A percentile compares a stretch with the other conserved stretches of the same genome.
phyloP scores from a whole-genome alignment of 1,140 invertebrate species.

The Apocrypta bakeri region DNA sequence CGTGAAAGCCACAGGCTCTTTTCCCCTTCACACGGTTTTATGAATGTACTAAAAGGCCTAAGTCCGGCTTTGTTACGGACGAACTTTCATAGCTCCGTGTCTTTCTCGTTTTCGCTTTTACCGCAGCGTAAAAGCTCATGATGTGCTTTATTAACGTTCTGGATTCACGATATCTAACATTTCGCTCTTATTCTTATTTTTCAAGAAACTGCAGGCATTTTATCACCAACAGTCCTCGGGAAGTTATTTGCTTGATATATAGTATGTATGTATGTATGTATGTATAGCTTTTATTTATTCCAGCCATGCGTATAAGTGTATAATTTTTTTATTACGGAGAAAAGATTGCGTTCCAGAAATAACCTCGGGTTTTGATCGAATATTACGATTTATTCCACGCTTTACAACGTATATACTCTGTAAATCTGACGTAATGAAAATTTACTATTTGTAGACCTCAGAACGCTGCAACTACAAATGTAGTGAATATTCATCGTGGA shows the following conservation, averaged over 20 bases:
- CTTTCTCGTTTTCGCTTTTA: neutral
- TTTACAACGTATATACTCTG: too few relatives aligned
- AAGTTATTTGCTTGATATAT: too few relatives aligned
- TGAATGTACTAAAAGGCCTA: constrained; percentile 24
- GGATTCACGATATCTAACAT: constrained; percentile 7
- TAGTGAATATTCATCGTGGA: too few relatives aligned
- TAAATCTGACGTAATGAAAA: too few relatives aligned
- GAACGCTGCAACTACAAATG: too few relatives aligned
- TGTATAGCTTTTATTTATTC: neutral
- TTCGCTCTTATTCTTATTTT: neutral
- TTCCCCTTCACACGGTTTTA: neutral
- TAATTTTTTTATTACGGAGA: too few relatives aligned
- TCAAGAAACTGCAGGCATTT: neutral
- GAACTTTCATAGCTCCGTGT: neutral
- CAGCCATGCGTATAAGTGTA: neutral
- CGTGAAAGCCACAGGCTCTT: neutral
- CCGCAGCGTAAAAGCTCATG: constrained; percentile 9
- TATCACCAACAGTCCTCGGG: neutral
- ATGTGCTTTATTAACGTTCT: neutral
- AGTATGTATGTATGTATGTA: too few relatives aligned
- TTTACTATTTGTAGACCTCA: too few relatives aligned
- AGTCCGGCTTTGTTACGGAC: constrained; percentile 23
- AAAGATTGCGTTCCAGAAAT: too few relatives aligned
- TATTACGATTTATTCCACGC: too few relatives aligned
- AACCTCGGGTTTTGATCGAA: too few relatives aligned